Percentiles rank a stretch among this genome's conserved stretches.
phyloP scores from a whole-genome alignment of 2,888 invertebrate species.

The Alloplasta piceator region DNA sequence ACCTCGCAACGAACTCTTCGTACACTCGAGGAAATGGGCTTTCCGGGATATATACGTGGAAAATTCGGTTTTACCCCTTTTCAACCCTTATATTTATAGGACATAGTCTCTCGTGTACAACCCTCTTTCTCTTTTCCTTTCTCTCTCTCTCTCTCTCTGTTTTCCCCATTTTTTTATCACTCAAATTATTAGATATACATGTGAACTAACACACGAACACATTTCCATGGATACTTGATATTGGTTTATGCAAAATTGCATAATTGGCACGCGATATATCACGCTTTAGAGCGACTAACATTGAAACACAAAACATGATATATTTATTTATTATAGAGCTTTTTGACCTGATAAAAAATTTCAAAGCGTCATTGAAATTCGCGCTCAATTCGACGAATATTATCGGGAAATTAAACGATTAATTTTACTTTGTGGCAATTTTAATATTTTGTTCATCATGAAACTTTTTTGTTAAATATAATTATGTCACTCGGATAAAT shows the following conservation, averaged over 20 bases:
- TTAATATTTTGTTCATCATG: too few relatives aligned
- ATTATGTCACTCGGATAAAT: too few relatives aligned
- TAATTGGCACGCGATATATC: conserved; percentile 47
- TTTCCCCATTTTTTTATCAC: not conserved
- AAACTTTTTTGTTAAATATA: too few relatives aligned
- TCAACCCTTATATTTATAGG: conserved; percentile 26
- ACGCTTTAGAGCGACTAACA: conserved; percentile 56
- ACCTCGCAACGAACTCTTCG: conserved; percentile 44
- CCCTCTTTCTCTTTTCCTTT: not conserved
- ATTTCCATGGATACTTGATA: conserved; percentile 2
- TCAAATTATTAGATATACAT: too few relatives aligned
- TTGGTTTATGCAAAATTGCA: conserved; percentile 1
- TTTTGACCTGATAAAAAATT: too few relatives aligned
- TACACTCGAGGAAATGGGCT: conserved; percentile 52
- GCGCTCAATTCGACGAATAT: too few relatives aligned
- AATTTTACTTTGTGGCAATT: too few relatives aligned
- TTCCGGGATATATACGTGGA: conserved; percentile 38
- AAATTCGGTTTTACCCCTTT: conserved; percentile 31
- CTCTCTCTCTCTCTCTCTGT: not conserved
- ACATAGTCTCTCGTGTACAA: conserved; percentile 23
- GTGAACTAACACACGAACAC: conserved; percentile 40
- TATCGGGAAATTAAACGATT: too few relatives aligned
- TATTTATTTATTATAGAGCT: too few relatives aligned
- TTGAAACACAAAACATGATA: not conserved
- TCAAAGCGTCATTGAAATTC: too few relatives aligned